Base-by-base conservation (phyloP, 2,888 invertebrate genomes). In the Chromoteleia sp. region DNA sequence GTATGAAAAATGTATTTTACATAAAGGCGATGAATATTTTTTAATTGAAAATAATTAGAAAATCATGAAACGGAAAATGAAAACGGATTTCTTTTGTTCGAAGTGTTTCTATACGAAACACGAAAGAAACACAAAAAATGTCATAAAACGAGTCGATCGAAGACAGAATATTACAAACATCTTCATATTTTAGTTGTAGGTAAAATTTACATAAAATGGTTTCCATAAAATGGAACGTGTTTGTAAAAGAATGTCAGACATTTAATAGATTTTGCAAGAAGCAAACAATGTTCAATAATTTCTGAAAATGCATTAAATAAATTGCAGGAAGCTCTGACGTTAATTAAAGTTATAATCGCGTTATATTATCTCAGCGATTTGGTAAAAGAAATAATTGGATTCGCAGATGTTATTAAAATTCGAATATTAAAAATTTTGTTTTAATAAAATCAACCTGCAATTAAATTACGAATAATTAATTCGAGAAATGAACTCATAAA, bases 291-390 rank as follows among this genome's bases (percentile, higher is more conserved):
- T 54, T 54, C 33, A 25, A 54, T 58, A 58, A 39, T 21, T 58
- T 21, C 15, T 39, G 12, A 21, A 21, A 58, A 58, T 58, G 39
- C 8, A n/a, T 45, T 8, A 33, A 33, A 33, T 45, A 19, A 45
- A 45, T 45, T 45, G 45, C 10, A 8, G 15, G 1, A 10, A 19
- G 19, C 45, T 19, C 19, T 1, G 2, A 36, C 1, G 6, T 15
- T 56, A 56, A 56, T 56, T 17, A 36, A 56, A 56, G 33, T 21
- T 52, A 19, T 33, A 36, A 56, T 36, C 8, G 19, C n/a, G 30
- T 36, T 36, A 19, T 36, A 36, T 36, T 56, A 17, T 36, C 36
- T 8, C 14, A n/a, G 41, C 12, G 41, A 41, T 41, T 41, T 14
- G 41, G 10, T 33, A 10, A 33, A 17, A 19, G 10, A 19, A 10